These are phyloP conservation scores for Limnephilus marmoratus DNA, from an alignment of 2,888 invertebrate species.

Conservation along the genomic window DNA sequence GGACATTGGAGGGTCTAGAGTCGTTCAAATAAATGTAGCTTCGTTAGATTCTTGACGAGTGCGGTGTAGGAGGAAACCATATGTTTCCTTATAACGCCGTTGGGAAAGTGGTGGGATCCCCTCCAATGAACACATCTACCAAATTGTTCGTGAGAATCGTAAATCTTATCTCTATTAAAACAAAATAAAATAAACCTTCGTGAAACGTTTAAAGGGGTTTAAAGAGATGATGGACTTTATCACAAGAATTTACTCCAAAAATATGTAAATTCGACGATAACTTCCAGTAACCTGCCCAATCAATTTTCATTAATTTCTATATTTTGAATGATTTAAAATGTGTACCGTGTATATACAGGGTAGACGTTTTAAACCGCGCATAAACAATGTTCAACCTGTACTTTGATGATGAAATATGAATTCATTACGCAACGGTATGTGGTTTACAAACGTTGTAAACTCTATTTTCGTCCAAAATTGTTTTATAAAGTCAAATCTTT, in stretches of 20 bases:
- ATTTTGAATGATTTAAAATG: slow-evolving; percentile 2
- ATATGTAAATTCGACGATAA: neutral
- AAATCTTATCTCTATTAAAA: neutral
- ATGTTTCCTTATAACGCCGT: no score
- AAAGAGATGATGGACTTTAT: neutral
- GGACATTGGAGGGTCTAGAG: no score
- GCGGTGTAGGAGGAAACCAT: no score
- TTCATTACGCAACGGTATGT: neutral
- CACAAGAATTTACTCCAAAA: neutral
- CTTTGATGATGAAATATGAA: slow-evolving; percentile 15
- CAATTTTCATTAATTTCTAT: neutral
- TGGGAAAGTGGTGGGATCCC: no score
- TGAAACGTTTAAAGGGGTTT: neutral
- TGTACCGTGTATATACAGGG: slow-evolving; percentile 7
- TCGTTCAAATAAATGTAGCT: no score
- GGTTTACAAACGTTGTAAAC: neutral
- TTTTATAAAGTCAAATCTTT: neutral
- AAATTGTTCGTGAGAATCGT: neutral
- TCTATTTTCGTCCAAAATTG: neutral
- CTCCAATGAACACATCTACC: no score
- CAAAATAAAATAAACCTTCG: neutral
- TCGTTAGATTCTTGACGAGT: no score
- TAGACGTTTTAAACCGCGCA: slow-evolving; percentile 9
- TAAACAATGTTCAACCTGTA: slow-evolving; percentile 28
- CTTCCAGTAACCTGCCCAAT: neutral